Base-by-base conservation (phyloP, 2,113 vertebrate species). In the Prunella fulvescens region DNA sequence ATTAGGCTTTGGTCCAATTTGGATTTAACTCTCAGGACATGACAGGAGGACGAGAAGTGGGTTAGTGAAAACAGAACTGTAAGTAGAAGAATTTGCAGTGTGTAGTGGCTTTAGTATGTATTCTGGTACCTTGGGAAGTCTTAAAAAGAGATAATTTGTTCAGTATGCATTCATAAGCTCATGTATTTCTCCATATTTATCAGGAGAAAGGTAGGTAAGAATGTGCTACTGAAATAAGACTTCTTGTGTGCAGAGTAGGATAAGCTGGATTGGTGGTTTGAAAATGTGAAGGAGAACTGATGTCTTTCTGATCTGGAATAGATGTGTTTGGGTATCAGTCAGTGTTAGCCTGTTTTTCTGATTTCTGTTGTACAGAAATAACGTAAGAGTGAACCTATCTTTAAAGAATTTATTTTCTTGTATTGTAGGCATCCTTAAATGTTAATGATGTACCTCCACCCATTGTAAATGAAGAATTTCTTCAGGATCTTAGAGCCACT, bases 401-500 rank as follows among this genome's bases (percentile, higher is more conserved):
- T 70, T 61, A 56, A 40, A 81, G 29, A 73, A 90, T 67, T 91
- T 86, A 20, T 35, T 93, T 95, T 93, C 95, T 98, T 96, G 37
- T 94, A 37, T 96, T 95, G 45, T 96, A 99, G 99, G 92, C 98
- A 82, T 96, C 98, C 81, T 96, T 99, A 97, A 99, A 98, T 96
- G 95, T 98, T 97, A 98, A 96, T 90, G 98, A 98, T 90, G 97
- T 98, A 76, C 98, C 98, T 95, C 98, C 98, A 91, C 98, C 99
- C 82, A 88, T 95, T 96, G 97, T 99, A 96, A 99, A 98, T 92
- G 98, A 99, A 98, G 98, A 98, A 96, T 99, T 99, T 95, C 92
- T 99, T 93, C 98, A 98, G 93, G 99, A 99, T 58, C 97, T 99
- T 96, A 99, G 98, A 98, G 96, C 98, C 94, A 98, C 98, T 74